A percentile compares a stretch with the other conserved stretches of the same genome.
Evolutionary conservation across 2,888 invertebrate genomes (phyloP).

Genomic region (Boloria selene): DNA sequence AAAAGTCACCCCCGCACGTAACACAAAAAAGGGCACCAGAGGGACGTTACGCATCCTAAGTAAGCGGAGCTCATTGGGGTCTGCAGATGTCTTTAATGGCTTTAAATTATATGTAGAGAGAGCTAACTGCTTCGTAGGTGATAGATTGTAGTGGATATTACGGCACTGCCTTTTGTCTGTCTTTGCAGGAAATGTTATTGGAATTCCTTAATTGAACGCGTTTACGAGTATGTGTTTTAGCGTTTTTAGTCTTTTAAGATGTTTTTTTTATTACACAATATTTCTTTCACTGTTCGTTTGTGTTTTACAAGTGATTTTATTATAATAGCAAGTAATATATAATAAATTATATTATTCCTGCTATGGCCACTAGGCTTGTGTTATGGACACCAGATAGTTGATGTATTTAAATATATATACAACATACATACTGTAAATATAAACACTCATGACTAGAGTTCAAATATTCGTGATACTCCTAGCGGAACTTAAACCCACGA

Average conservation of each 20-base stretch:
- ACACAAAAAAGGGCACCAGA: slow-evolving; percentile 78
- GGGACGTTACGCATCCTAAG: slow-evolving; percentile 79
- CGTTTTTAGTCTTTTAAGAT: not conserved
- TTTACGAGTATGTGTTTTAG: not conserved
- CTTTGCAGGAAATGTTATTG: slow-evolving; percentile 30
- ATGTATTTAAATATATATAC: too few relatives aligned
- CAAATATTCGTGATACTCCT: too few relatives aligned
- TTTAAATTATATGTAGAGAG: slow-evolving; percentile 81
- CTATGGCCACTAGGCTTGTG: too few relatives aligned
- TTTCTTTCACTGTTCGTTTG: too few relatives aligned
- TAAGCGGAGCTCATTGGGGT: slow-evolving; percentile 76
- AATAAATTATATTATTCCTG: too few relatives aligned
- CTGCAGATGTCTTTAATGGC: slow-evolving; percentile 82
- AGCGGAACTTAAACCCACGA: too few relatives aligned
- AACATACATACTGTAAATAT: too few relatives aligned
- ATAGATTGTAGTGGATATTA: slow-evolving; percentile 59
- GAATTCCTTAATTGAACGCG: slow-evolving; percentile 19
- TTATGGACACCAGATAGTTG: too few relatives aligned
- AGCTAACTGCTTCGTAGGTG: slow-evolving; percentile 74
- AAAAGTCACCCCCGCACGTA: slow-evolving; percentile 81
- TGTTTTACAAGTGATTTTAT: too few relatives aligned
- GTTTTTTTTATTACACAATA: too few relatives aligned
- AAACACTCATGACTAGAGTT: too few relatives aligned
- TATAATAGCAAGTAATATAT: too few relatives aligned
- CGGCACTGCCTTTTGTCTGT: slow-evolving; percentile 35